Percentiles rank a stretch among this genome's conserved stretches.
Conservation (phyloP, 2,797 vertebrate species). For the Anabacerthia variegaticeps region DNA sequence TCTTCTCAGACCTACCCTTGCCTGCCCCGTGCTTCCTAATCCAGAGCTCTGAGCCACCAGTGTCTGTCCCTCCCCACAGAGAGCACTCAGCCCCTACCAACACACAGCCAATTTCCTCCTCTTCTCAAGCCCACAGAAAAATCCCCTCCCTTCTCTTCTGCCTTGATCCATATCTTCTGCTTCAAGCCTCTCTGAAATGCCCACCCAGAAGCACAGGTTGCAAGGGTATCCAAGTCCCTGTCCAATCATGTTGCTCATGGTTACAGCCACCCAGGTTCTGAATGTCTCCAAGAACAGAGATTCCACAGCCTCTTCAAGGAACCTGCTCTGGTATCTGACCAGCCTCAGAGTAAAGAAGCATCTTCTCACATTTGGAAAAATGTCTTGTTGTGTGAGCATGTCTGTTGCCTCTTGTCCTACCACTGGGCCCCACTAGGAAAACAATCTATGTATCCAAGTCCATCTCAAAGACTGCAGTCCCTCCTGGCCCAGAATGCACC, state of each 20-base stretch:
- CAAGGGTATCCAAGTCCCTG: not conserved
- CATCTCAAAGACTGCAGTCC: not conserved
- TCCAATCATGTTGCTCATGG: not conserved
- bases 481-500: not conserved
- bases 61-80: accelerated
- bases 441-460: not conserved
- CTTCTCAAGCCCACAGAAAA: not conserved
- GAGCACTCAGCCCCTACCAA: not conserved
- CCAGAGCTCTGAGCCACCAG: not conserved
- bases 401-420: not conserved
- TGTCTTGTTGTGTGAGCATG: not conserved
- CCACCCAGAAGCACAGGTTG: not conserved
- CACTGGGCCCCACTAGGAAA: not conserved
- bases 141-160: not conserved
- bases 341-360: not conserved
- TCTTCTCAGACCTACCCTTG: not conserved
- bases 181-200: not conserved
- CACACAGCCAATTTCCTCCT: not conserved
- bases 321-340: not conserved
- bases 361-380: not conserved
- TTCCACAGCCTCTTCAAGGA: not conserved
- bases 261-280: not conserved
- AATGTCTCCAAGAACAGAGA: not conserved
- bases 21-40: not conserved
- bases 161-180: not conserved